Conservation (phyloP, 2,797 vertebrate species). For the Bradypus variegatus region DNA sequence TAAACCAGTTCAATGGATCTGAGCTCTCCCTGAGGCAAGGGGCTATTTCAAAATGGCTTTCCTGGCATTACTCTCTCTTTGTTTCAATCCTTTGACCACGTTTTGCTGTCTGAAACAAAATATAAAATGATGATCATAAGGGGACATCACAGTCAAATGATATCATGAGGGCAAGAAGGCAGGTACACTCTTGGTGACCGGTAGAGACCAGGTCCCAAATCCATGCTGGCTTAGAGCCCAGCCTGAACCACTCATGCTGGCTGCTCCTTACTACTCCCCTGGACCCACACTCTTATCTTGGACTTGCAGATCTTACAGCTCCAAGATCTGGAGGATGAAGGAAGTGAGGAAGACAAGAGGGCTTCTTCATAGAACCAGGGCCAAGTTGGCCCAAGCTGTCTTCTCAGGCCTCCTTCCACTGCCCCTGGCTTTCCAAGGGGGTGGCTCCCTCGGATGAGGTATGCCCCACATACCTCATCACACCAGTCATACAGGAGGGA, state of each 20-base stretch:
- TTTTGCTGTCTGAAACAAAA: conserved; percentile 30
- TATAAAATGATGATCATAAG: not conserved
- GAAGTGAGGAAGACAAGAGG: not conserved
- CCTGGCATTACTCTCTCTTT: not conserved
- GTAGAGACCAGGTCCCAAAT: not conserved
- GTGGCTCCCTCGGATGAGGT: not conserved
- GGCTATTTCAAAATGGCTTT: not conserved
- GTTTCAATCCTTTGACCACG: not conserved
- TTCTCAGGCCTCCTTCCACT: not conserved
- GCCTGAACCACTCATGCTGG: not conserved
- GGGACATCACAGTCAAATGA: not conserved
- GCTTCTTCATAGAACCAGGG: not conserved
- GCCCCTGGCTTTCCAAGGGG: not conserved
- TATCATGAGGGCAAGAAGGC: not conserved
- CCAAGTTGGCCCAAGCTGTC: not conserved
- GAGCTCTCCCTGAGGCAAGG: not conserved
- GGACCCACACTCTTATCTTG: not conserved
- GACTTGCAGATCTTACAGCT: not conserved
- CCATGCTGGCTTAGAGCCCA: not conserved
- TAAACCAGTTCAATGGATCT: not conserved
- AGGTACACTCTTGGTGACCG: not conserved
- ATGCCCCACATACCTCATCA: not conserved
- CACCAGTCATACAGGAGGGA: not conserved
- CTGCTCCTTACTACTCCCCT: not conserved
- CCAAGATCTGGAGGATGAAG: not conserved